Base-by-base conservation (phyloP, 2,797 vertebrate species). In the Dendrocincla fuliginosa region DNA sequence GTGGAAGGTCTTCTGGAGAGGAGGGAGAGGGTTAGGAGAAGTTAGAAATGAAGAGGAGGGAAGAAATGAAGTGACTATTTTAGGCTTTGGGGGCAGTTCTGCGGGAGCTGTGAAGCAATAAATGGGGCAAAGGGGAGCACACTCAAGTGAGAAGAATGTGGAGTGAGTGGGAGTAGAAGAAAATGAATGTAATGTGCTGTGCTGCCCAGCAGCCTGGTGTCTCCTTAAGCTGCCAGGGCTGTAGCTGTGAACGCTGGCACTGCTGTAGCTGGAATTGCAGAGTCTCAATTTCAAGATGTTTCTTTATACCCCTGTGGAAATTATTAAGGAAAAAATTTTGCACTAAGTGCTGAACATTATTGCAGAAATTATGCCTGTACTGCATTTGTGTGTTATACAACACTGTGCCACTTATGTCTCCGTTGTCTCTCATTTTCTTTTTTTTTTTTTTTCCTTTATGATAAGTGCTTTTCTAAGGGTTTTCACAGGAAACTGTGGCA, bases 71-170 rank as follows among this genome's bases (percentile, higher is more conserved):
- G 65, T 0, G 13, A 84, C 89, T 96, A 89, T 96, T 96, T 96
- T 88, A 79, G 77, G 89, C 80, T 93, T 96, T 79, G 70, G 95
- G 89, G 93, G 89, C 87, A 95, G 89, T 90, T 73, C 94, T 0
- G 0, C 71, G 46, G 80, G 67, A 87, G 4, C 65, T 87, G 80
- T 90, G 74, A 77, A 94, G 95, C 89, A 96, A 81, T 86, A 97
- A 96, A 95, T 90, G 95, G 95, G 83, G 95, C 91, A 96, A 95
- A 96, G 96, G 93, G 96, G 79, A 96, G 89, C 81, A 92, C 74
- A 96, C 87, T 97, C 94, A 96, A 96, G 67, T 95, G 80, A 95
- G 95, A 96, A 92, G 95, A 96, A 96, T 97, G 96, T 64, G 83
- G 80, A 95, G 90, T 95, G 96, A 96, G 96, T 96, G 95, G 96